Conservation (phyloP, 2,888 invertebrate genomes). For the Euproctis similis region DNA sequence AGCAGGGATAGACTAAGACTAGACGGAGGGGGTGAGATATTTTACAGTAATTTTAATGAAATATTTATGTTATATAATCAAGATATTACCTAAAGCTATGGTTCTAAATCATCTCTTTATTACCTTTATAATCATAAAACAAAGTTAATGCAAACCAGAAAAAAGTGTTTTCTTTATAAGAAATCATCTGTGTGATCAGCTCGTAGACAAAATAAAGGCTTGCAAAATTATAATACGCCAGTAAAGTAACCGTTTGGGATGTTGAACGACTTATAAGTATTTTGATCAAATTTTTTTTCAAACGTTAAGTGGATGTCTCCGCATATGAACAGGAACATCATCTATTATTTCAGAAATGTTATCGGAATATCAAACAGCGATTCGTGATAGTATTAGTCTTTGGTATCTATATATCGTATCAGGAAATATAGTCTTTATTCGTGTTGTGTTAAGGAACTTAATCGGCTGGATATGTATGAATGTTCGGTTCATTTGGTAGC, state of each 20-base stretch:
- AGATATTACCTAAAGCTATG: no score
- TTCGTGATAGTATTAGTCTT: conserved; percentile 27
- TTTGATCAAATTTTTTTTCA: conserved; percentile 38
- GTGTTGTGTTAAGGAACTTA: conserved; percentile 27
- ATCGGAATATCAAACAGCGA: conserved; percentile 64
- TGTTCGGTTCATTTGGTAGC: conserved; percentile 31
- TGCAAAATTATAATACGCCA: conserved; percentile 28
- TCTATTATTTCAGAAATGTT: conserved; percentile 63
- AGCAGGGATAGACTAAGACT: no score
- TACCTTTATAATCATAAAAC: no score
- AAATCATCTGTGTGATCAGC: no score
- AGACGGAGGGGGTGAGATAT: no score
- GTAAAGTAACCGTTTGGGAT: conserved; percentile 13
- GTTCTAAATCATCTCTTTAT: no score
- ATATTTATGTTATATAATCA: no score
- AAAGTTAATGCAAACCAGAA: no score
- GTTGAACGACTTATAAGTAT: conserved; percentile 31
- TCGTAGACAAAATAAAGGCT: conserved; percentile 28
- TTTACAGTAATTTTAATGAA: no score
- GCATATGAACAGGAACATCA: conserved; percentile 44
- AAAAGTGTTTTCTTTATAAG: no score
- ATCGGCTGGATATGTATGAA: conserved; percentile 25
- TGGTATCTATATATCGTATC: conserved; percentile 7
- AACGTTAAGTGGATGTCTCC: conserved; percentile 40
- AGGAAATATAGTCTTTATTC: conserved; percentile 27